phyloP scores from a whole-genome alignment of 2,888 invertebrate genomes.

The Petrolisthes manimaculis region DNA sequence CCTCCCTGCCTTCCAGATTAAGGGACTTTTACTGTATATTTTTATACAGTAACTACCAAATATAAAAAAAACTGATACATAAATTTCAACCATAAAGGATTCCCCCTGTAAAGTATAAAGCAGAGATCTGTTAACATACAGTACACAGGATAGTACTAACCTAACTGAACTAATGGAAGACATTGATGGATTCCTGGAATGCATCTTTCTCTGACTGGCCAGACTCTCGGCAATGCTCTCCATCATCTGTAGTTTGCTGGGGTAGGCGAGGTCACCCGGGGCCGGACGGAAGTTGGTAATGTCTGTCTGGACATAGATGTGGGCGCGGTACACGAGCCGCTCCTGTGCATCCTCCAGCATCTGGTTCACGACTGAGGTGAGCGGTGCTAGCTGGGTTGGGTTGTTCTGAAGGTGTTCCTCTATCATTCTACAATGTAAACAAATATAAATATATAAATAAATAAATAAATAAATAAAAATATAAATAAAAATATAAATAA shows the following conservation, averaged over 20 bases:
- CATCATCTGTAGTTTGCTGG: slow-evolving; percentile 98
- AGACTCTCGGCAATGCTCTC: slow-evolving; percentile 75
- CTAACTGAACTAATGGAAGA: slow-evolving; percentile 78
- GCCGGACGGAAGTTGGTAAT: slow-evolving; percentile 84
- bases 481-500: no score
- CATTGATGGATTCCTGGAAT: slow-evolving; percentile 76
- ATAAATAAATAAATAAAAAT: no score
- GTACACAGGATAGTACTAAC: slow-evolving; percentile 69
- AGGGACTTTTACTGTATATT: no score
- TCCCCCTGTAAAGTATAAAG: no score
- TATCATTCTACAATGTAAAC: slow-evolving; percentile 75
- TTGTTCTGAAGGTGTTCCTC: slow-evolving; percentile 90
- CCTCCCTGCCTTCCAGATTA: no score
- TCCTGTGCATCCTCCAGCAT: slow-evolving; percentile 95
- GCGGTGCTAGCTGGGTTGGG: slow-evolving; percentile 80
- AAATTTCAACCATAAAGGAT: no score
- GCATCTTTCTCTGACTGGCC: slow-evolving; percentile 66
- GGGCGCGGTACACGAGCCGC: slow-evolving; percentile 92
- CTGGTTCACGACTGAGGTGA: slow-evolving; percentile 83
- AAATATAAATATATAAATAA: no score
- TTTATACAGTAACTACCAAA: no score
- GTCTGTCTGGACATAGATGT: slow-evolving; percentile 92
- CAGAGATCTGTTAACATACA: no score
- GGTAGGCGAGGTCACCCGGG: slow-evolving; percentile 96
- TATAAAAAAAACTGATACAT: no score